These are phyloP conservation scores for Margarornis squamiger DNA, from an alignment of 2,797 vertebrate genomes.

Conservation along the genomic window DNA sequence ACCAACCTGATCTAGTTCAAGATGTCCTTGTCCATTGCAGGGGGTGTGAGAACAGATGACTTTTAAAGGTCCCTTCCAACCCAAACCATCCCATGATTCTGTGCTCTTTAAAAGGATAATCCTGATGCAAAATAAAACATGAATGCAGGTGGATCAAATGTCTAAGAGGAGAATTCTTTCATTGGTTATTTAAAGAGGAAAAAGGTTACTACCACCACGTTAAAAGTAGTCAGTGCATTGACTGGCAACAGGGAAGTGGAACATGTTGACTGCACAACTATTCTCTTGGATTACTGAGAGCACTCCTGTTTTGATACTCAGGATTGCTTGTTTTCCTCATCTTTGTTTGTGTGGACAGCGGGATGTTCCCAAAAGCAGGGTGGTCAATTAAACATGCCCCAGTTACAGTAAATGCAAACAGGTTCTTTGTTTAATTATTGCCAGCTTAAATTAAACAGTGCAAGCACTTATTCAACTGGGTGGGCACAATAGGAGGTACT, in stretches of 20 bases:
- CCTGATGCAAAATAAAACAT: background rate
- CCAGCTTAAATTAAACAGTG: background rate
- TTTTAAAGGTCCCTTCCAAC: background rate
- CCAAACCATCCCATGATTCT: background rate
- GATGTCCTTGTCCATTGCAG: background rate
- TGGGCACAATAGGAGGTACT: background rate
- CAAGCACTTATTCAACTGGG: background rate
- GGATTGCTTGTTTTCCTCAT: background rate
- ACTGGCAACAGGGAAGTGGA: background rate
- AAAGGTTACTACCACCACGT: background rate
- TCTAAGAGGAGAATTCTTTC: background rate
- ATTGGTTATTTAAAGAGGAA: background rate
- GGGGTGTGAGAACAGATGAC: background rate
- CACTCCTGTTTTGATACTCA: background rate
- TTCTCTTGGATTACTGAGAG: background rate
- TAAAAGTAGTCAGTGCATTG: background rate
- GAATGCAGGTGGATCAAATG: background rate
- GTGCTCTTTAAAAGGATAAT: background rate
- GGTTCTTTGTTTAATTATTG: slow-evolving; percentile 1
- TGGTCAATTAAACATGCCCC: background rate
- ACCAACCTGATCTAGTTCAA: background rate
- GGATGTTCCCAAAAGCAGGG: background rate
- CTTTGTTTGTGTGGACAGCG: background rate
- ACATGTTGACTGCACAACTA: rapidly evolving
- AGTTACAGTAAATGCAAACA: slow-evolving; percentile 30